phyloP scores from a whole-genome alignment of 2,888 invertebrate genomes.

The Hyposoter didymator region DNA sequence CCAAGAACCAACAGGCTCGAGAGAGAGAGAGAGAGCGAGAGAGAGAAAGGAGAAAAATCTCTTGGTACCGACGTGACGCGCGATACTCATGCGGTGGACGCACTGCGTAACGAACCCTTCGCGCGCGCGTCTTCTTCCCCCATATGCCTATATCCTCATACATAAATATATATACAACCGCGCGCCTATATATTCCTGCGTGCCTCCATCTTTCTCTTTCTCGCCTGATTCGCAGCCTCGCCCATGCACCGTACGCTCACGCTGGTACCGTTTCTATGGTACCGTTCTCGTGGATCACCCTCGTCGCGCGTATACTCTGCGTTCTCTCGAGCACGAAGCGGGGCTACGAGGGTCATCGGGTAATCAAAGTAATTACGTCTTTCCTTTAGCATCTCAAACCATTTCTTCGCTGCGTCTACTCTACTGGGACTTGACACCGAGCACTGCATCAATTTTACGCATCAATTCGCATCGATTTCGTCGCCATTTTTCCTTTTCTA shows the following conservation, averaged over 20 bases:
- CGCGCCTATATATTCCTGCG: constrained; percentile 1
- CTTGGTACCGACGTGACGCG: constrained; percentile 60
- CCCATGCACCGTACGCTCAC: constrained; percentile 63
- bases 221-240: constrained; percentile 51
- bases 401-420: neutral
- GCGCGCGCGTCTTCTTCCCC: constrained; percentile 12
- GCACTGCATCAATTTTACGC: too few relatives aligned
- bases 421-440: too few relatives aligned
- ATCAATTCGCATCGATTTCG: too few relatives aligned
- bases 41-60: constrained; percentile 55
- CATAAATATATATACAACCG: constrained; percentile 45
- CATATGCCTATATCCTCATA: neutral
- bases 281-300: constrained; percentile 82
- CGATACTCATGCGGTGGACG: constrained; percentile 56
- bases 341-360: constrained; percentile 23
- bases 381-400: neutral
- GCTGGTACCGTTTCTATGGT: constrained; percentile 83
- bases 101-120: constrained; percentile 64
- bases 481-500: too few relatives aligned
- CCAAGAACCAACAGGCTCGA: constrained; percentile 9
- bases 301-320: constrained; percentile 65
- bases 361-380: constrained; percentile 15
- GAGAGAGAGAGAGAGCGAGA: constrained; percentile 20
- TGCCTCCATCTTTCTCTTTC: constrained; percentile 2
- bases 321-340: constrained; percentile 2